Conservation (phyloP, 2,797 vertebrate species). For the Bovichtus diacanthus region DNA sequence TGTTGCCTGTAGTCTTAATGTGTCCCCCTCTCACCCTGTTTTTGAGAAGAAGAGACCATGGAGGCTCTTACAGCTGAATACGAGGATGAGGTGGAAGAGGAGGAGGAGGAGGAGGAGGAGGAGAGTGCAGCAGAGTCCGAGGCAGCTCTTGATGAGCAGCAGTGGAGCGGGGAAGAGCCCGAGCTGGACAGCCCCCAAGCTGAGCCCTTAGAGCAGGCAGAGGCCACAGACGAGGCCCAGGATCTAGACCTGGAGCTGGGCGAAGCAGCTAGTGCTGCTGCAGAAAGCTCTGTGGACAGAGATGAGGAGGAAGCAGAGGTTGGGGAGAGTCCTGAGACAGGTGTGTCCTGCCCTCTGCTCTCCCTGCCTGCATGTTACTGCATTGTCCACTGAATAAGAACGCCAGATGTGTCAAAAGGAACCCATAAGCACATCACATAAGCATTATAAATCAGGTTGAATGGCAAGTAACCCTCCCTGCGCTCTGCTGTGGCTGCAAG, state of each 20-base stretch:
- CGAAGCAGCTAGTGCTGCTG: conserved; percentile 86
- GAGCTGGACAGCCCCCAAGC: conserved; percentile 84
- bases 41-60: conserved; percentile 93
- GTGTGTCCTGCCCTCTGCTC: conserved; percentile 90
- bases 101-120: conserved; percentile 83
- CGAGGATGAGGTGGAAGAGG: conserved; percentile 86
- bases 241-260: conserved; percentile 81
- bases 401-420: conserved; percentile 59
- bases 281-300: conserved; percentile 86
- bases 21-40: conserved; percentile 92
- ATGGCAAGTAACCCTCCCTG: conserved; percentile 79
- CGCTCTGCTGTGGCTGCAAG: conserved; percentile 86
- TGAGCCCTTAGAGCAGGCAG: conserved; percentile 87
- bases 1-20: conserved; percentile 92
- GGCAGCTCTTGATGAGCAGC: conserved; percentile 91
- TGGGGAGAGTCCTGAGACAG: conserved; percentile 89
- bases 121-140: conserved; percentile 87
- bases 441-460: conserved; percentile 73
- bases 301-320: conserved; percentile 83
- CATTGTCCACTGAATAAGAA: conserved; percentile 70
- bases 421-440: conserved; percentile 50
- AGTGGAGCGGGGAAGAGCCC: conserved; percentile 89
- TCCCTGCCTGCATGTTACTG: conserved; percentile 90
- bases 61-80: conserved; percentile 89
- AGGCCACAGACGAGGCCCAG: conserved; percentile 86